Conservation (phyloP, 2,797 vertebrate species). For the Molossus molossus region DNA sequence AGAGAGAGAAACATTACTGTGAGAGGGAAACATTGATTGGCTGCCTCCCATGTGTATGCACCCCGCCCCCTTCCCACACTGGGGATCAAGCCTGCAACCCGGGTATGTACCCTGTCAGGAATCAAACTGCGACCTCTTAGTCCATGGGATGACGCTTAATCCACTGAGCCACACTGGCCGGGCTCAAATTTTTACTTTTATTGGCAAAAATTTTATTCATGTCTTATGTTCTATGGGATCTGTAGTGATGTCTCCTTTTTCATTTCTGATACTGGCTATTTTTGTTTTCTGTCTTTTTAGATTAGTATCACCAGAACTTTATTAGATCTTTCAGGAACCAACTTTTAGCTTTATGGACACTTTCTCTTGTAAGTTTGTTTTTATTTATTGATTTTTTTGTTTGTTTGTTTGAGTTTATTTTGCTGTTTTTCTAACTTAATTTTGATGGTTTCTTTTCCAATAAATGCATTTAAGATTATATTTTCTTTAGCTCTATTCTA, state of each 20-base stretch:
- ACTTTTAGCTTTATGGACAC: slow-evolving; percentile 22
- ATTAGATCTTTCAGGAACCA: slow-evolving; percentile 28
- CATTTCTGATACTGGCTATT: not conserved
- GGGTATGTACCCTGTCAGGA: too few relatives aligned
- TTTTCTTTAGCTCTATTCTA: not conserved
- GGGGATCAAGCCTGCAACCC: too few relatives aligned
- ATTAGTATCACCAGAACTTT: slow-evolving; percentile 10
- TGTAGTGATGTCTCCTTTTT: not conserved
- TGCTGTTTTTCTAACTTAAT: slow-evolving; percentile 27
- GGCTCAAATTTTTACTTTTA: not conserved
- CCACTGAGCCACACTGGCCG: too few relatives aligned
- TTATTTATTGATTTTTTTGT: not conserved
- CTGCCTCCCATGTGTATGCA: too few relatives aligned
- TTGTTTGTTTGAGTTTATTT: slow-evolving; percentile 35
- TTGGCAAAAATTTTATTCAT: not conserved
- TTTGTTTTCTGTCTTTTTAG: slow-evolving; percentile 16
- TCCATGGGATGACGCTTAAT: too few relatives aligned
- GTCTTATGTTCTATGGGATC: not conserved
- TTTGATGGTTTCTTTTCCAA: slow-evolving; percentile 20
- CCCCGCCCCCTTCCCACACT: too few relatives aligned
- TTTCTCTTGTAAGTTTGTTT: slow-evolving; percentile 47
- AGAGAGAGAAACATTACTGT: too few relatives aligned
- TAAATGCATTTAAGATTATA: not conserved
- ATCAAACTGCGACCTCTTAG: too few relatives aligned
- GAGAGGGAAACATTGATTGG: too few relatives aligned